Base-by-base conservation (phyloP, 2,797 vertebrate genomes). In the Labroides dimidiatus region DNA sequence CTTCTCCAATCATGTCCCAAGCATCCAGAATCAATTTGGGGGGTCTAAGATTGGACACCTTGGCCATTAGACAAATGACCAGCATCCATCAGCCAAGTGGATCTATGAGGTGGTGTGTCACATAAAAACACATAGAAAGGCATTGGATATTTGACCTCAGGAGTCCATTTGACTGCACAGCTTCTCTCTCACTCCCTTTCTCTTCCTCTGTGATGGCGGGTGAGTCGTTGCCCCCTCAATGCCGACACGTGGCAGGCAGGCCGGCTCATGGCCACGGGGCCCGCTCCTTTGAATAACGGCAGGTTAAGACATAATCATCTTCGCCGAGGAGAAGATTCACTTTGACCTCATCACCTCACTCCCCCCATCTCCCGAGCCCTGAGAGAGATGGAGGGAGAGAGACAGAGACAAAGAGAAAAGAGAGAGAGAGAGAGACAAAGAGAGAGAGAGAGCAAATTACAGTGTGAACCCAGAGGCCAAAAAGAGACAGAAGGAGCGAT, bases 221-320 rank as follows among this genome's bases (percentile, higher is more conserved):
- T 14, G 39, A 84, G 76, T 63, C 82, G 87, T 78, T 72, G 59
- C 83, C 66, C 81, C 66, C 61, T 76, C 70, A 50, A 49, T 65
- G 77, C 75, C 30, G 82, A 82, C 91, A 77, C 81, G 80, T 80
- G 87, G 81, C 85, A 65, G 55, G 45, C 64, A 71, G 88, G 82
- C 76, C 82, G 58, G 88, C 86, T 91, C 90, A 90, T 86, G 92
- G 93, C 91, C 89, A 82, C 67, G 24, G 88, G 89, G 86, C 87
- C 82, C 67, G 73, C 84, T 85, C 81, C 84, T 93, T 91, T 93
- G 91, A 94, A 92, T 93, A 93, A 92, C 87, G 64, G 88, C 84
- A 84, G 90, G 91, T 93, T 93, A 93, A 91, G 88, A 93, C 92
- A 91, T 94, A 93, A 94, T 94, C 91, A 93, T 93, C 91, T 90